Base-by-base conservation (phyloP, 2,113 vertebrate species). In the Halichoerus grypus region DNA sequence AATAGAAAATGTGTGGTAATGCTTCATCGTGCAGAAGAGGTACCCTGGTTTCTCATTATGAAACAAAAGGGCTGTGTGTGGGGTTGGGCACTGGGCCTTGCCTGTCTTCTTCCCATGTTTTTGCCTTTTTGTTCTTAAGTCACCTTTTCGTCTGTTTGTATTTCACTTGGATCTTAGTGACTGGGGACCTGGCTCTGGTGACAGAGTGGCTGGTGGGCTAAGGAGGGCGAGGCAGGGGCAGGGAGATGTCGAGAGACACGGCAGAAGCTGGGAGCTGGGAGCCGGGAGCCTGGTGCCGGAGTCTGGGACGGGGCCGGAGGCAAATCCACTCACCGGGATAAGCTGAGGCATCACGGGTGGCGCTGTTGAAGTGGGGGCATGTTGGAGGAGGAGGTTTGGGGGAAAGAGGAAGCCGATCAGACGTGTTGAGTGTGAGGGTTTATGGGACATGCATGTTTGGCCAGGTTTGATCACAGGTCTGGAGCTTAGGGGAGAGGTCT, bases 1-100 rank as follows among this genome's bases (percentile, higher is more conserved):
- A 88, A 82, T 51, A 97, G 93, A 67, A 72, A 76, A 21, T 46
- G 33, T 4, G 24, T 89, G 72, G 46, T 55, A 39, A 67, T 96
- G 59, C 65, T 94, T 72, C n/a, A 77, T 33, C 31, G 3, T 28
- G 74, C 31, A 57, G 63, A 63, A 8, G 53, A 88, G 9, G 36
- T 24, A 26, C 31, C 12, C 67, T 53, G 61, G 28, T 63, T 77
- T 95, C 49, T 91, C 61, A 31, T 6, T 9, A 28, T 84, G 71
- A 59, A 93, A 36, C 77, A 22, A 33, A 46, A 59, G 63, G 65
- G 26, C 42, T 51, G 13, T 1, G 2, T 21, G 19, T n/a, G 42
- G 19, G 33, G 51, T 91, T 36, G 33, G 72, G 36, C 21, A 16
- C 59, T 53, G 2, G 10, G 28, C 53, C 39, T 31, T 53, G 24